Base-by-base conservation (phyloP, 64 coral and sea anemone genomes). In the Montipora efflorescens region DNA sequence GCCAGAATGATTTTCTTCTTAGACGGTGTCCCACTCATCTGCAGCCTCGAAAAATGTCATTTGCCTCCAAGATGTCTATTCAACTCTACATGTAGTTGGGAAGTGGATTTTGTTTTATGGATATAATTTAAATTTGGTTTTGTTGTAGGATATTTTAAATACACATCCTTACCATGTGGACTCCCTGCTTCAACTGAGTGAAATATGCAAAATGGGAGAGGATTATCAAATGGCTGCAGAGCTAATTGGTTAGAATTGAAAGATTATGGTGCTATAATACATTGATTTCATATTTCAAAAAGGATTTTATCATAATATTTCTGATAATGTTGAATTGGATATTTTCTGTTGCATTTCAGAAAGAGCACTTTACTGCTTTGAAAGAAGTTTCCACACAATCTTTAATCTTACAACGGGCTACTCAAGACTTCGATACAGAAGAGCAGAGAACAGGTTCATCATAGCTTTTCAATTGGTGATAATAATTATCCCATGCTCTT, bases 221-320 rank as follows among this genome's bases (percentile, higher is more conserved):
- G 97, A 99, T 84, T 94, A 86, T 53, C 97, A 99, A 90, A 99
- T 99, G 97, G 97, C 97, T 85, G 95, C 97, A 52, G 97, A 99
- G 15, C 90, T 99, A n/a, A 92, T 99, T 47, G 97, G 97, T 99
- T 64, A 48, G 95, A 52, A 20, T 67, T 47, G 1, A 25, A 76
- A 21, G 11, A 78, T 4, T 47, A 50, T 36, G 36, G 36, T 36
- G 36, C 36, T 36, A 36, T 36, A 36, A 36, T 36, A 36, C 36
- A 36, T 36, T 36, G 36, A 36, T 36, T 36, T 36, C 36, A 36
- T 36, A 36, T 36, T 36, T 36, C 36, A 36, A 36, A 36, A 36
- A 36, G 36, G 36, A 36, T 36, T 36, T 36, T 36, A 36, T 36
- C 36, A 36, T 57, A 57, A 57, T 57, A 11, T 57, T 57, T 36